Conservation (phyloP, 2,888 invertebrate species). For the Oscheius sp. region DNA sequence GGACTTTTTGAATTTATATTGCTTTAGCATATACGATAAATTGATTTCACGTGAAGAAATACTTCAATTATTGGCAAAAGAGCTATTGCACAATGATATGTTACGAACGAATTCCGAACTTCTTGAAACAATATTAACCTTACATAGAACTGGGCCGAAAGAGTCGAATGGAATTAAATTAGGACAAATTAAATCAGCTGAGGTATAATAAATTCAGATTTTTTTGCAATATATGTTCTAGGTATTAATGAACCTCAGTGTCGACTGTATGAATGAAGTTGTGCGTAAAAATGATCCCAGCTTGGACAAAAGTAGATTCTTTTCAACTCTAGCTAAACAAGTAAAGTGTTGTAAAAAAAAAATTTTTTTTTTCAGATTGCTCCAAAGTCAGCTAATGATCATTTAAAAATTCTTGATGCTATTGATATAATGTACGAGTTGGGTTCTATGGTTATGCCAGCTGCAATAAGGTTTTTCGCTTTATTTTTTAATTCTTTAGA, state of each 20-base stretch:
- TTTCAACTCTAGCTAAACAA: slow-evolving; percentile 29
- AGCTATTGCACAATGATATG: slow-evolving; percentile 38
- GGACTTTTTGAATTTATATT: neutral
- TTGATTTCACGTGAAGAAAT: slow-evolving; percentile 48
- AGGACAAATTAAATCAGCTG: slow-evolving; percentile 32
- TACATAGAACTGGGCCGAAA: slow-evolving; percentile 4
- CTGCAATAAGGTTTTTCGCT: slow-evolving; percentile 46
- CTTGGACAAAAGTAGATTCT: slow-evolving; percentile 39
- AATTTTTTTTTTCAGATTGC: slow-evolving; percentile 28
- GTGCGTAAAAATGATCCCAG: slow-evolving; percentile 39
- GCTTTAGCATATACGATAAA: slow-evolving; percentile 43
- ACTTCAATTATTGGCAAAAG: slow-evolving; percentile 45
- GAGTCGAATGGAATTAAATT: slow-evolving; percentile 1
- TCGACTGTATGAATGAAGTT: slow-evolving; percentile 46
- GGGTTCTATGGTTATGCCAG: slow-evolving; percentile 48
- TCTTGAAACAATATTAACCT: slow-evolving; percentile 37
- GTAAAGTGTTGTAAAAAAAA: neutral
- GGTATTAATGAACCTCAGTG: slow-evolving; percentile 37
- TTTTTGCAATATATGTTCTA: slow-evolving; percentile 2
- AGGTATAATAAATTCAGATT: slow-evolving; percentile 24
- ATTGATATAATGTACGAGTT: slow-evolving; percentile 47
- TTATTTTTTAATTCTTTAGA: slow-evolving; percentile 30
- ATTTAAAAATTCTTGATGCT: slow-evolving; percentile 42
- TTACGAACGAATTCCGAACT: slow-evolving; percentile 34
- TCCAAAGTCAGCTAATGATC: slow-evolving; percentile 34